Percentiles rank a stretch among this genome's conserved stretches.
Evolutionary conservation across 2,888 invertebrate species (phyloP).

Genomic region (Microdon myrmicae): DNA sequence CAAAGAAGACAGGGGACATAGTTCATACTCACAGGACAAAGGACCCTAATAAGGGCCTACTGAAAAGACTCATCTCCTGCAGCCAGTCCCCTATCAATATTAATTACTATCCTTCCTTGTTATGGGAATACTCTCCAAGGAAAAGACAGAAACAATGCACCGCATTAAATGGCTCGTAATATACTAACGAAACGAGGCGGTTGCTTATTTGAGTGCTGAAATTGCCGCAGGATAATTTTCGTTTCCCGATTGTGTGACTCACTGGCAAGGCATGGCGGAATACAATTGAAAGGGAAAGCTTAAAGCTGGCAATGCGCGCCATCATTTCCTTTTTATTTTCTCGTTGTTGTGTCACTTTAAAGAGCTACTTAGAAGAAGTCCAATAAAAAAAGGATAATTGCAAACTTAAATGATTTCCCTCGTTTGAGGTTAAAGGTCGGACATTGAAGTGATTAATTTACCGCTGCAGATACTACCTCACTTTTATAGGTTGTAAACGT

Average conservation of each 20-base stretch:
- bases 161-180: neutral
- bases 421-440: too few relatives aligned
- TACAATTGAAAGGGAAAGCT: constrained; percentile 30
- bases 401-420: too few relatives aligned
- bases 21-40: too few relatives aligned
- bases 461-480: too few relatives aligned
- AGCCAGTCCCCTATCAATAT: neutral
- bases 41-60: too few relatives aligned
- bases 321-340: constrained; percentile 9
- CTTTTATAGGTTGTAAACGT: too few relatives aligned
- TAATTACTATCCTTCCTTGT: constrained; percentile 16
- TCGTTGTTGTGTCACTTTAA: constrained; percentile 5
- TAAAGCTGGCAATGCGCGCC: constrained; percentile 21
- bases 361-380: neutral
- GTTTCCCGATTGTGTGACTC: constrained; percentile 29
- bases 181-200: constrained; percentile 7
- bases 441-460: too few relatives aligned
- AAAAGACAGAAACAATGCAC: neutral
- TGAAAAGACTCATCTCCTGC: neutral
- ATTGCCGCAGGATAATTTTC: constrained; percentile 13
- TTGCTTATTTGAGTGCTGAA: constrained; percentile 15
- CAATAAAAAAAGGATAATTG: constrained; percentile 1
- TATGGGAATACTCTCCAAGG: too few relatives aligned
- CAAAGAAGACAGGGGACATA: too few relatives aligned
- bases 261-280: constrained; percentile 9